Conservation (phyloP, 2,113 vertebrate genomes). For the Cryptotis parvus region DNA sequence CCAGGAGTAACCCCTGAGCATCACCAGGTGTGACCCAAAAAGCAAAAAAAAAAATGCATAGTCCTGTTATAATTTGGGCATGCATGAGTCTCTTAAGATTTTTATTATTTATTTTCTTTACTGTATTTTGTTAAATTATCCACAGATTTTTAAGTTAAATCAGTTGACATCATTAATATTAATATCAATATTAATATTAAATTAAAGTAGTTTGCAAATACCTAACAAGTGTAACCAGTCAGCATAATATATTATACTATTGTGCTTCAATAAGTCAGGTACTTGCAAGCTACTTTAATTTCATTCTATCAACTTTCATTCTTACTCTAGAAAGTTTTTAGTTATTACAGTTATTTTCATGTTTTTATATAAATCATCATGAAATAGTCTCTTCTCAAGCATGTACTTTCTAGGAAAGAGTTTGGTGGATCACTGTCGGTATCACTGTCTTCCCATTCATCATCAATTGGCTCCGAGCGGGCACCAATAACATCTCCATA, state of each 20-base stretch:
- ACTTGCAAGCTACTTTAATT: background rate
- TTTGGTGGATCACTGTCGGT: background rate
- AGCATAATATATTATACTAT: too few relatives aligned
- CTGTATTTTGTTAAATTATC: background rate
- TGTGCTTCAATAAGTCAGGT: too few relatives aligned
- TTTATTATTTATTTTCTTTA: background rate
- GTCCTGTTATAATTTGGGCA: background rate
- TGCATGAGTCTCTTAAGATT: background rate
- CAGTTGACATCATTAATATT: background rate
- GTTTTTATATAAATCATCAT: background rate
- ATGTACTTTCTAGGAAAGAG: background rate
- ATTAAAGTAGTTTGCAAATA: too few relatives aligned
- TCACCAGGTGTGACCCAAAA: too few relatives aligned
- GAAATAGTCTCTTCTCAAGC: background rate
- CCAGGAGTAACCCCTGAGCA: too few relatives aligned
- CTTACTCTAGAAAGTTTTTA: background rate
- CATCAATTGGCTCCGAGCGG: too few relatives aligned
- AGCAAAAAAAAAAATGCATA: background rate
- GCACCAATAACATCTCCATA: too few relatives aligned
- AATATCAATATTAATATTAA: too few relatives aligned
- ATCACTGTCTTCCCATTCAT: too few relatives aligned
- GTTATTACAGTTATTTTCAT: background rate
- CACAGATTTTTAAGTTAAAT: conserved; percentile 12
- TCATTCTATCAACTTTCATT: background rate
- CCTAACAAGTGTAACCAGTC: too few relatives aligned